phyloP scores from a whole-genome alignment of 2,113 vertebrate genomes.

The Actenoides lindsayi region DNA sequence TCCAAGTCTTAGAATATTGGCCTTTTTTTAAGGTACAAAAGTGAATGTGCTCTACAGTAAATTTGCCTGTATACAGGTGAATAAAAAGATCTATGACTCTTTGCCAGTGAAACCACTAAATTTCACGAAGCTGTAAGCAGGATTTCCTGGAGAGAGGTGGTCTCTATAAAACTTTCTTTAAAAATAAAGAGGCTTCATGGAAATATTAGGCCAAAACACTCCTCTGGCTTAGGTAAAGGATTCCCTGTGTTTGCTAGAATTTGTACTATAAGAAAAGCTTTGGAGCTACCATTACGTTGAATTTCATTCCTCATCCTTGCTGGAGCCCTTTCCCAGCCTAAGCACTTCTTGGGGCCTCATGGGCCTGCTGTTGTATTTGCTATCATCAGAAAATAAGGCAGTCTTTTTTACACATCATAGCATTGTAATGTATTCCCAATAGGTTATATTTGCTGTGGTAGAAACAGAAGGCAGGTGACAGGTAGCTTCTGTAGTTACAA shows the following conservation, averaged over 20 bases:
- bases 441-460: neutral
- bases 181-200: neutral
- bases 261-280: neutral
- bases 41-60: neutral
- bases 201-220: neutral
- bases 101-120: neutral
- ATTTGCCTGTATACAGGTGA: no score
- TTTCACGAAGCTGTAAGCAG: neutral
- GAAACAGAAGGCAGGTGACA: neutral
- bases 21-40: neutral
- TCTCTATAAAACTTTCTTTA: neutral
- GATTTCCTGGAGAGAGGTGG: neutral
- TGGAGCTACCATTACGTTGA: neutral
- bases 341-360: neutral
- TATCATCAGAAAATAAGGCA: neutral
- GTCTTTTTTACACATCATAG: neutral
- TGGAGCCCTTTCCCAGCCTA: neutral
- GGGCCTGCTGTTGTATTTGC: neutral
- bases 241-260: neutral
- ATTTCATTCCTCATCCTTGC: neutral
- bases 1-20: neutral
- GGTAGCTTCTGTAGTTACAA: neutral
- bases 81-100: no score
- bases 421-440: neutral
- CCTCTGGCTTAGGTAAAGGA: neutral